A percentile compares a stretch with the other conserved stretches of the same genome.
Conservation (phyloP, 92 coral and sea anemone genomes). For the Epizoanthus illoricatus region DNA sequence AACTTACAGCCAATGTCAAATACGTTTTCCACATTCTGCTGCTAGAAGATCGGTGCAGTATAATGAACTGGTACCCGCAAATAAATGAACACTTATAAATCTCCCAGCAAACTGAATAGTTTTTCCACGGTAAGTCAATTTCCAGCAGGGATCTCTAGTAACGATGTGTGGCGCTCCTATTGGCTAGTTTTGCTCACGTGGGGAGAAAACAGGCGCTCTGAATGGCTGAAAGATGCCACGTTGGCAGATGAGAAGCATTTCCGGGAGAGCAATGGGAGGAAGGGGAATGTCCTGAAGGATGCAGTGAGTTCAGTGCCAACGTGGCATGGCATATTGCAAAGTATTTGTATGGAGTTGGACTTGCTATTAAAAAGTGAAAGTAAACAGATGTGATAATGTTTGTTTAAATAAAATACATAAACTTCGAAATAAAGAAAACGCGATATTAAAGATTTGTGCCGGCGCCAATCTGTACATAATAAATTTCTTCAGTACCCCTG, state of each 20-base stretch:
- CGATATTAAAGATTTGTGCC: no score
- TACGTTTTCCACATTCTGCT: constrained; percentile 29
- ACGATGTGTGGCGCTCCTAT: constrained; percentile 37
- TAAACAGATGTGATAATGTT: no score
- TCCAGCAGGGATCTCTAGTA: background rate
- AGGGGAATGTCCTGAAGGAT: constrained; percentile 8
- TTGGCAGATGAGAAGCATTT: constrained; percentile 56
- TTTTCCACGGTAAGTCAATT: constrained; percentile 5
- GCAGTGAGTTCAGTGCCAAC: no score
- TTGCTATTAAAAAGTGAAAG: no score
- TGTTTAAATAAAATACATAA: no score
- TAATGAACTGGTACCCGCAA: constrained; percentile 41
- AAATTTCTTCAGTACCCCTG: no score
- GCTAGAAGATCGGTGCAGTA: background rate
- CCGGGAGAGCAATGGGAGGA: constrained; percentile 11
- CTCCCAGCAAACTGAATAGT: constrained; percentile 5
- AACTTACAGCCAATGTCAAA: background rate
- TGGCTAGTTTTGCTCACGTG: constrained; percentile 64
- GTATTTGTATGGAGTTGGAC: no score
- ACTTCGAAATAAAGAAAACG: no score
- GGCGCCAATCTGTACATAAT: no score
- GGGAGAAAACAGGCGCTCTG: constrained; percentile 1
- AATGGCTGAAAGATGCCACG: constrained; percentile 80
- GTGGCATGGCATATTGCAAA: no score
- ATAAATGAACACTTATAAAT: constrained; percentile 12